Conservation (phyloP, 2,113 vertebrate species). For the Jaculus jaculus region DNA sequence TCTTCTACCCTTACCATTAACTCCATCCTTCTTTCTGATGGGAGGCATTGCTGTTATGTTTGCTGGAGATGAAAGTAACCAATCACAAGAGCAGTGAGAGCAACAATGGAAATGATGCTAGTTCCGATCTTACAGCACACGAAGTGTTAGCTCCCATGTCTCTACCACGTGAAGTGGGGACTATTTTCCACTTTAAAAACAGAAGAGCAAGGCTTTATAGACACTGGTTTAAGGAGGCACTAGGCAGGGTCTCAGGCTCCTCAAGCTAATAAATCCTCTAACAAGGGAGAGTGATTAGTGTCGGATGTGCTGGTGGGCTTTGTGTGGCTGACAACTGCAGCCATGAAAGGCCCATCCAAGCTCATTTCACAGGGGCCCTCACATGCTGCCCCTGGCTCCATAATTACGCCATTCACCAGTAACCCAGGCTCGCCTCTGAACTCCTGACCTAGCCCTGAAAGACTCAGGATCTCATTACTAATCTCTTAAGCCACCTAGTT, state of each 20-base stretch:
- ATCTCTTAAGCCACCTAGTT: conserved; percentile 79
- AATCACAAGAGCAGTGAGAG: not conserved
- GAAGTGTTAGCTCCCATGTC: not conserved
- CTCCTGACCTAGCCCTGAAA: conserved; percentile 79
- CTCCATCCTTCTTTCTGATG: not conserved
- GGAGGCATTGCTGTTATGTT: not conserved
- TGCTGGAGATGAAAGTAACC: not conserved
- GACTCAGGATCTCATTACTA: conserved; percentile 80
- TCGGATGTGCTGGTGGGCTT: conserved; percentile 76
- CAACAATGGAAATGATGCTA: not conserved
- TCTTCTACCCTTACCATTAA: no score
- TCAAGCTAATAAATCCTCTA: conserved; percentile 74
- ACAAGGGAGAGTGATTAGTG: conserved; percentile 79
- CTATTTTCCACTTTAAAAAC: not conserved
- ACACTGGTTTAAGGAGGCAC: not conserved
- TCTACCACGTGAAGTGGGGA: fast-evolving
- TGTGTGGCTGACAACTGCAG: conserved; percentile 71
- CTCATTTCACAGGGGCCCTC: conserved; percentile 71
- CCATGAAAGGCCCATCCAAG: conserved; percentile 54
- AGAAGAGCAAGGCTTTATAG: not conserved
- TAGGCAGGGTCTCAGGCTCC: conserved; percentile 36
- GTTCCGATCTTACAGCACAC: fast-evolving
- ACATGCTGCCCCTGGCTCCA: conserved; percentile 36
- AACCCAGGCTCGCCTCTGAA: conserved; percentile 69
- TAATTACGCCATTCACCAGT: conserved; percentile 75